Base-by-base conservation (phyloP, 2,113 vertebrate genomes). In the Phrynosoma platyrhinos region DNA sequence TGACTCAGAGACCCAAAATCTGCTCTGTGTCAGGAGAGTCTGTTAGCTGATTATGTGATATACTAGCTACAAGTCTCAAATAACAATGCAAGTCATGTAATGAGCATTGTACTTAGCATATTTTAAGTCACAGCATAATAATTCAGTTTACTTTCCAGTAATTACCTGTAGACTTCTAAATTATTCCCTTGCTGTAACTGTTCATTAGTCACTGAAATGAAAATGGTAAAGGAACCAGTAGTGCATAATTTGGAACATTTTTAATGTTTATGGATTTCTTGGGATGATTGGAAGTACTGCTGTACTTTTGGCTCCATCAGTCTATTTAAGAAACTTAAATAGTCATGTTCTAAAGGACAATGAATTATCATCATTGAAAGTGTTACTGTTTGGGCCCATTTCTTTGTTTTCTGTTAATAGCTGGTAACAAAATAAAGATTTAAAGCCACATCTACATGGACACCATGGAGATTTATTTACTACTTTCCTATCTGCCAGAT, bases 201-300 rank as follows among this genome's bases (percentile, higher is more conserved):
- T 91, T 93, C 84, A 91, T 96, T 94, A 92, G 42, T 94, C 82
- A 94, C 9, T 92, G 83, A 93, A 95, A 81, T 25, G 71, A 91
- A 96, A 97, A 93, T 83, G 78, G 2, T 82, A 95, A 91, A 81
- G 30, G 92, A 94, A 93, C 64, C 36, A 86, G 81, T 83, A 90
- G 21, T 82, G 32, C 42, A 85, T 91, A 89, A 93, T 89, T 93
- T 94, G 83, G 83, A 92, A 91, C 53, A 62, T 90, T 92, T 94
- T 91, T 52, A 92, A 91, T 91, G 75, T 88, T 93, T 91, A 94
- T 92, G 30, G 91, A 95, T 96, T 96, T 94, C 72, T 90, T 90
- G 91, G 71, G 16, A 88, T 90, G 85, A 92, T 87, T 95, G 88
- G 88, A 95, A 95, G 71, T 58, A 2, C 14, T 75, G 66, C 40